These are phyloP conservation scores for Rapana venosa DNA, from an alignment of 2,888 invertebrate species.

Conservation along the genomic window DNA sequence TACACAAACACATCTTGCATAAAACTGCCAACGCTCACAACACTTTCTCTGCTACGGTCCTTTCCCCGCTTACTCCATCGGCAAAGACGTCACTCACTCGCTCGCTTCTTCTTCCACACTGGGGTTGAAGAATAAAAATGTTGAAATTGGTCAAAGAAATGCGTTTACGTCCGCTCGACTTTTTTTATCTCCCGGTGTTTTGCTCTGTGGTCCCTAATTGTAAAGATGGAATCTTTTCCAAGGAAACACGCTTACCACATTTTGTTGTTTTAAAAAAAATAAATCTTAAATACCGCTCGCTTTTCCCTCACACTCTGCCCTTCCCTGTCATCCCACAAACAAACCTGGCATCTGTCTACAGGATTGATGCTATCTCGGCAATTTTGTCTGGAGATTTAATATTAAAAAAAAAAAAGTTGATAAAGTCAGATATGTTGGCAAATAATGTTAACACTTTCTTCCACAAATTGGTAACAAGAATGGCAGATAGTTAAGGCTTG, in stretches of 20 bases:
- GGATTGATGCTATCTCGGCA: too few relatives aligned
- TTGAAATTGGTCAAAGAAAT: neutral
- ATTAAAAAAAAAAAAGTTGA: neutral
- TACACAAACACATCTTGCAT: conserved; percentile 4
- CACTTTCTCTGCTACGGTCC: neutral
- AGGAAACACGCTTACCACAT: too few relatives aligned
- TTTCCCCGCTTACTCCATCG: neutral
- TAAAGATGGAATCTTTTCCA: too few relatives aligned
- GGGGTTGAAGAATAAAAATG: neutral
- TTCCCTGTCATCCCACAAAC: too few relatives aligned
- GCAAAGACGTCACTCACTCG: neutral
- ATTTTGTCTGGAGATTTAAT: too few relatives aligned
- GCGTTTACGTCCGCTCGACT: too few relatives aligned
- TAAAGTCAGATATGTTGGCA: neutral
- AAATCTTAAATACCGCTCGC: too few relatives aligned
- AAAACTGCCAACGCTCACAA: neutral
- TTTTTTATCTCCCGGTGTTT: too few relatives aligned
- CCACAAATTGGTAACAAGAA: neutral
- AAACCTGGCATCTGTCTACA: too few relatives aligned
- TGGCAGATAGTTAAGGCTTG: neutral
- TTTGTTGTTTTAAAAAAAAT: too few relatives aligned
- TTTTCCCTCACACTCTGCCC: too few relatives aligned
- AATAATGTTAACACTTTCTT: neutral
- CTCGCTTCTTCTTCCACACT: neutral
- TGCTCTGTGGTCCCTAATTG: too few relatives aligned